phyloP scores from a whole-genome alignment of 2,888 invertebrate genomes.

The Plutella xylostella region DNA sequence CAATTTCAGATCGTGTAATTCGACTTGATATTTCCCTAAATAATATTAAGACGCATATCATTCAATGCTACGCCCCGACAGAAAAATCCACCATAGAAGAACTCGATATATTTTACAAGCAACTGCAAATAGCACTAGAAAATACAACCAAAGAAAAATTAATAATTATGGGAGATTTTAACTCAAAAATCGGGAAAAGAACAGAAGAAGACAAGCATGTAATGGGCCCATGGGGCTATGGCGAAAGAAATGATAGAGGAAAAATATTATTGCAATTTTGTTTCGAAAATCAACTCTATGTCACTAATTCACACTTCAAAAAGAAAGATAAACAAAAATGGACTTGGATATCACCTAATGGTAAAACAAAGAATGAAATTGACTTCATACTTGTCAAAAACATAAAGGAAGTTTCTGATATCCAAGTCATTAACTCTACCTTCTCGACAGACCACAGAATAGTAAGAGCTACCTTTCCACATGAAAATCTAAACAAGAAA shows the following conservation, averaged over 20 bases:
- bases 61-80: background rate
- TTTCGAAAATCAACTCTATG: background rate
- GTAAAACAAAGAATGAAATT: constrained; percentile 5
- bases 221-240: constrained; percentile 1
- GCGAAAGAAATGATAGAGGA: background rate
- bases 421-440: background rate
- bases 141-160: too few relatives aligned
- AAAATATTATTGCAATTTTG: background rate
- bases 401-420: background rate
- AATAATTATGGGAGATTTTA: too few relatives aligned
- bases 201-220: too few relatives aligned
- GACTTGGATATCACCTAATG: constrained; percentile 16
- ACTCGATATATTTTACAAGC: background rate
- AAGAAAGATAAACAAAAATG: background rate
- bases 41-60: too few relatives aligned
- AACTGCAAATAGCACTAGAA: too few relatives aligned
- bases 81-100: background rate
- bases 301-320: background rate
- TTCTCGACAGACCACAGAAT: background rate
- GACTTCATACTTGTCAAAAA: background rate
- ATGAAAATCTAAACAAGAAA: background rate
- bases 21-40: too few relatives aligned
- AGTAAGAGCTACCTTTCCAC: background rate
- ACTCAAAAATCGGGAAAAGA: too few relatives aligned
- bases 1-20: too few relatives aligned